phyloP scores from a whole-genome alignment of 2,113 vertebrate genomes.

The Gymnorhina tibicen region DNA sequence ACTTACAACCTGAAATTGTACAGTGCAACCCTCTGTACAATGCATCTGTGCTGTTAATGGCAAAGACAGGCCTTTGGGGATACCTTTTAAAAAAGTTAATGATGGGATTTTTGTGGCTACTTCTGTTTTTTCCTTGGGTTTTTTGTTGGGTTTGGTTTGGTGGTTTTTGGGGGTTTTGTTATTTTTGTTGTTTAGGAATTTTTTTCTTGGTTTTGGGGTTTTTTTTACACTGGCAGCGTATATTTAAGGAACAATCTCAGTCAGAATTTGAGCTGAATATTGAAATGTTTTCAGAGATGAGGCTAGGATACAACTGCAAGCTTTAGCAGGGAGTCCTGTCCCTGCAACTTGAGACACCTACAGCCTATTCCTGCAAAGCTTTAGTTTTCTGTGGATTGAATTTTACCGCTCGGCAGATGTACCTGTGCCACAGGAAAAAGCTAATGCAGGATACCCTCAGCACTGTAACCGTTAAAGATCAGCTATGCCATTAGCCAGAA shows the following conservation, averaged over 20 bases:
- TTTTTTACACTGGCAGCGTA: not conserved
- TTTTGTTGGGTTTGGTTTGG: not conserved
- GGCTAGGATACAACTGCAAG: not conserved
- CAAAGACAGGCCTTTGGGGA: not conserved
- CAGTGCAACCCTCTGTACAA: not conserved
- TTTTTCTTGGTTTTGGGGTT: accelerated
- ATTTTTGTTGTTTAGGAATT: not conserved
- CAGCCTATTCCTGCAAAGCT: not conserved
- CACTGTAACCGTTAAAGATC: not conserved
- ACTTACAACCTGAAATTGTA: too few species aligned
- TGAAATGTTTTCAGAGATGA: not conserved
- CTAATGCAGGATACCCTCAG: not conserved
- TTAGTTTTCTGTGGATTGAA: not conserved
- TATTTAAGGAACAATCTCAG: not conserved
- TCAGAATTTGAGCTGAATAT: not conserved
- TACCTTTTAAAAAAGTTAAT: not conserved
- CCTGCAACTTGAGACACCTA: not conserved
- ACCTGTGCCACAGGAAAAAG: not conserved
- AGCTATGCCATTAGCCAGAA: not conserved
- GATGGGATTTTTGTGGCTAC: accelerated
- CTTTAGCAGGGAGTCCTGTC: not conserved
- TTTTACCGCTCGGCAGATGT: not conserved
- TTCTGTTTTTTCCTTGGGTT: not conserved
- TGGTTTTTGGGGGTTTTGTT: not conserved
- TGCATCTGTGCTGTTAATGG: not conserved